Percentiles rank a stretch among this genome's conserved stretches.
These are phyloP conservation scores for Megaleporinus macrocephalus DNA, from an alignment of 2,113 vertebrate genomes.

Conservation along the genomic window DNA sequence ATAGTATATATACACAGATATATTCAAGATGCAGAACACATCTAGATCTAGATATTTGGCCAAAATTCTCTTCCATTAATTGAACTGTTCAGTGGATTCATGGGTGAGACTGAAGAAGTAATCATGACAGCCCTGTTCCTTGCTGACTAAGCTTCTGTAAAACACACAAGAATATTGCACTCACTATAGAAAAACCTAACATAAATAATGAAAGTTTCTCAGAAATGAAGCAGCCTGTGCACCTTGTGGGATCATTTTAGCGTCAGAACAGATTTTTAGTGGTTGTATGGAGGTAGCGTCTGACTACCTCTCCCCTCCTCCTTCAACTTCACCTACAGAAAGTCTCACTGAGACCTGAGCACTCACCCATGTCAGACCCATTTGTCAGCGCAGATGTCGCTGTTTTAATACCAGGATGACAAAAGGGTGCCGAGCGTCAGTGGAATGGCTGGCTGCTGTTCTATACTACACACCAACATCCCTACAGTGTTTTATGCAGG, in stretches of 20 bases:
- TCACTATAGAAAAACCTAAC: not conserved
- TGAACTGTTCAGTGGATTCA: too few species aligned
- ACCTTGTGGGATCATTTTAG: not conserved
- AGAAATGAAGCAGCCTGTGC: not conserved
- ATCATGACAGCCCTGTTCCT: not conserved
- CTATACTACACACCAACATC: not conserved
- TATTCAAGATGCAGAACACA: too few species aligned
- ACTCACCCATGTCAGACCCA: not conserved
- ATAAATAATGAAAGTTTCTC: not conserved
- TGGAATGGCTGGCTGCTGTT: constrained; percentile 10
- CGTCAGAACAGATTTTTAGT: constrained; percentile 13
- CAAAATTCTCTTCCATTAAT: too few species aligned
- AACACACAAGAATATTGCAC: not conserved
- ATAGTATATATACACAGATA: too few species aligned
- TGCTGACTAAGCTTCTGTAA: not conserved
- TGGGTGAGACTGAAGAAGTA: too few species aligned
- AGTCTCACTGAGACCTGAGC: not conserved
- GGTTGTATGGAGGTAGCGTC: not conserved
- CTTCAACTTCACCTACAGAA: not conserved
- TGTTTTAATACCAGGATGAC: constrained; percentile 24
- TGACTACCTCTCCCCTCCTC: not conserved
- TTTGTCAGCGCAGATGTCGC: constrained; percentile 22
- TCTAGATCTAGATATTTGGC: too few species aligned
- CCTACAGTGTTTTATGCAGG: not conserved
- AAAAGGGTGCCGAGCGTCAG: constrained; percentile 15